Base-by-base conservation (phyloP, 1,140 invertebrate genomes). In the Prorops nasuta region DNA sequence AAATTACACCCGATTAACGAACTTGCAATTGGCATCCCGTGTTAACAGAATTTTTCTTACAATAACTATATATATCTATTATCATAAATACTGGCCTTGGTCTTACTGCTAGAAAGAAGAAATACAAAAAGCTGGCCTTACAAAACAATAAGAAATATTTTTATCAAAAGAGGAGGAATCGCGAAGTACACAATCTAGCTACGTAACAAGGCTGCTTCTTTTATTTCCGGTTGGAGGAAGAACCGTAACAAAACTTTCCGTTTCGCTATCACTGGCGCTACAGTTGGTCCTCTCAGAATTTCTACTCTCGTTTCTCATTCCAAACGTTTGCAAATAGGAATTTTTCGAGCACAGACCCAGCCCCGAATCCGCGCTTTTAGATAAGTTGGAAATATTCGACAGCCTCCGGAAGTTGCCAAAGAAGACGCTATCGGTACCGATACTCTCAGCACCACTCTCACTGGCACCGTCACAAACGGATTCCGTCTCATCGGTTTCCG, bases 371-470 rank as follows among this genome's bases (percentile, higher is more conserved):
- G 63, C 35, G 46, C 63, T 71, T 64, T 86, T 55, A 76, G 74
- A 66, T 79, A 85, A 78, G 78, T 82, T 54, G 74, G 63, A 64
- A 3, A 56, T 40, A 12, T 67, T 60, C 1, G 71, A 66, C 0
- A 72, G 42, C 34, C 60, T 56, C 2, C 71, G 57, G 21, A 76
- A 72, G 36, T 75, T 78, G 0, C 69, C 87, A 58, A 89, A 89
- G 58, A 89, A 88, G 2, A 90, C 88, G 12, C 88, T 90, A 75
- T 91, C 88, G 0, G 89, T 91, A 47, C 89, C 89, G 28, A 91
- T 80, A 74, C 89, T 91, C 65, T 91, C 89, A 4, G 86, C 89
- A 1, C 89, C 89, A 34, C 89, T 91, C 74, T 92, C 89, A 74
- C 89, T 90, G 44, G 86, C 83, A 9, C 86, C 88, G 60, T 89